Evolutionary conservation across 2,113 vertebrate genomes (phyloP).

Genomic region (Bubo scandiacus): DNA sequence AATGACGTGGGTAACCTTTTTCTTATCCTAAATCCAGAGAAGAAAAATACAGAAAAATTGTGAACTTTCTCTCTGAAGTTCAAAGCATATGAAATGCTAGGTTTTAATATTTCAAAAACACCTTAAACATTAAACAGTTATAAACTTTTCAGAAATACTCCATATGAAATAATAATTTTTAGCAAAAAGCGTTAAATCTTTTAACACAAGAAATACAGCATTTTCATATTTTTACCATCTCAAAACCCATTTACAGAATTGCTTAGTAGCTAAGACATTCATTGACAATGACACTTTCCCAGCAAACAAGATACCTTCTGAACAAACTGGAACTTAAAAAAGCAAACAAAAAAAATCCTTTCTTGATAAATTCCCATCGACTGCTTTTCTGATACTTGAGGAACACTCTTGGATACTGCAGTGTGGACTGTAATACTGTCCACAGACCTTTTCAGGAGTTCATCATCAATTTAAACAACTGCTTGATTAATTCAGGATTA

Average conservation of each 20-base stretch:
- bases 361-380: background rate
- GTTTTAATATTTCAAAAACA: slow-evolving; percentile 2
- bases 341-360: background rate
- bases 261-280: background rate
- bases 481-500: background rate
- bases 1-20: background rate
- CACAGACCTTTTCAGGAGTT: background rate
- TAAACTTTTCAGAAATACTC: background rate
- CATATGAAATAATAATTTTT: background rate
- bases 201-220: background rate
- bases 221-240: background rate
- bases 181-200: background rate
- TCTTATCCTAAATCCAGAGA: background rate
- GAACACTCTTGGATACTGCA: background rate
- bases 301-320: background rate
- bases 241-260: background rate
- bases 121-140: background rate
- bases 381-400: background rate
- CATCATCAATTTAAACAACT: background rate
- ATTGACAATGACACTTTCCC: background rate
- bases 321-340: background rate
- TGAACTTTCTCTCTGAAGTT: background rate
- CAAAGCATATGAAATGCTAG: background rate
- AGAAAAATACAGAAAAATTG: background rate
- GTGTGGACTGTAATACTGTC: background rate